phyloP scores from a whole-genome alignment of 1,140 invertebrate genomes.

The Drosophila sturtevanti region DNA sequence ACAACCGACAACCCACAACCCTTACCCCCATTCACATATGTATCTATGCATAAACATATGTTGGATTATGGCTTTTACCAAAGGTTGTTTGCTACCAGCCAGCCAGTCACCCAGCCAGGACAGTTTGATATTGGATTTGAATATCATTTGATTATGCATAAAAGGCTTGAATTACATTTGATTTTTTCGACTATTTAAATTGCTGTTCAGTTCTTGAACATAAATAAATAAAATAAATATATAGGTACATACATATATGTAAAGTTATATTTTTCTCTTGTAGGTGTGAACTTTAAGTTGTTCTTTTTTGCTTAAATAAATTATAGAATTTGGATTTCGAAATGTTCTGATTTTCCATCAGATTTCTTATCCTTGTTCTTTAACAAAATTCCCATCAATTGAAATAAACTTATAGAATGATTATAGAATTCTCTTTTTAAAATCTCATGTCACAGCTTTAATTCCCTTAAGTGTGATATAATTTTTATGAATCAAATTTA shows the following conservation, averaged over 20 bases:
- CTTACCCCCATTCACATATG: constrained; percentile 4
- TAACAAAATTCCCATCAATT: too few species aligned
- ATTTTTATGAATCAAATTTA: neutral
- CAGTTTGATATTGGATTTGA: neutral
- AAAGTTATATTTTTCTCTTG: too few species aligned
- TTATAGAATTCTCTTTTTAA: neutral
- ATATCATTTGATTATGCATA: neutral
- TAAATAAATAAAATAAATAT: neutral
- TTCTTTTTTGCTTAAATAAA: too few species aligned
- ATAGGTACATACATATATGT: too few species aligned
- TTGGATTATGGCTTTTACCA: constrained; percentile 41
- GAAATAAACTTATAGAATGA: neutral
- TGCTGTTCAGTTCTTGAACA: neutral
- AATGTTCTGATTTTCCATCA: too few species aligned
- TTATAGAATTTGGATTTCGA: too few species aligned
- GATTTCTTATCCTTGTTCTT: too few species aligned
- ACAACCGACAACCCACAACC: neutral
- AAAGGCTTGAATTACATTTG: neutral
- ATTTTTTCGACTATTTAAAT: neutral
- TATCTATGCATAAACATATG: constrained; percentile 48
- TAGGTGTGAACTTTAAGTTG: too few species aligned
- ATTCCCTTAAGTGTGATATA: constrained; percentile 3
- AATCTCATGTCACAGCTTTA: neutral
- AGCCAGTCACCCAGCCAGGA: too few species aligned
- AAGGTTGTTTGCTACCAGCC: neutral